A percentile compares a stretch with the other conserved stretches of the same genome.
Conservation (phyloP, 2,113 vertebrate genomes). For the Oryzias javanicus region DNA sequence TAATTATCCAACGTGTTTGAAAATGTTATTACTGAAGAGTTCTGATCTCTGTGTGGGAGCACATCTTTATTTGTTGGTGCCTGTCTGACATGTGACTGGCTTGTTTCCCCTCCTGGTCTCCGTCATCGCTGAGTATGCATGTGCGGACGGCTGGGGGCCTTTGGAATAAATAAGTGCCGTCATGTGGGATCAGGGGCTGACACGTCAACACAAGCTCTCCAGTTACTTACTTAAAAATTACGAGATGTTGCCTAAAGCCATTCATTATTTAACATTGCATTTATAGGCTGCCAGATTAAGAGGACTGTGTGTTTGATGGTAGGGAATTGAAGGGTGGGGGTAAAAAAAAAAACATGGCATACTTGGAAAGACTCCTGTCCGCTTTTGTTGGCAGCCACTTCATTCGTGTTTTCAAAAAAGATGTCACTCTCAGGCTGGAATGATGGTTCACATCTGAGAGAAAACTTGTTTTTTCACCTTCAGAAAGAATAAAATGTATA, state of each 20-base stretch:
- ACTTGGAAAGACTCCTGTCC: not conserved
- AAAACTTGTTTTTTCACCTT: no score
- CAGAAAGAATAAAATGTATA: no score
- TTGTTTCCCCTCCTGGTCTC: constrained; percentile 26
- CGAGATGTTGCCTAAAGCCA: not conserved
- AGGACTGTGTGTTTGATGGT: constrained; percentile 26
- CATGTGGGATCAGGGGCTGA: constrained; percentile 23
- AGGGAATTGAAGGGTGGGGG: constrained; percentile 4
- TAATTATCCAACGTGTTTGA: not conserved
- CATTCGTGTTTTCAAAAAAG: no score
- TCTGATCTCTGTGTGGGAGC: constrained; percentile 6
- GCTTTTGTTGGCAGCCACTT: no score
- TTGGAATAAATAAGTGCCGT: constrained; percentile 2
- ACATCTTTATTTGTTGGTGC: constrained; percentile 29
- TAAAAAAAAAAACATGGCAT: not conserved
- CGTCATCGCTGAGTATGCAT: constrained; percentile 9
- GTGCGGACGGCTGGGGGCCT: not conserved
- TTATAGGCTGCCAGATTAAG: constrained; percentile 29
- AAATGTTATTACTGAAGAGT: not conserved
- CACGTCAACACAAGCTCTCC: constrained; percentile 39
- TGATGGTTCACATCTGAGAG: no score
- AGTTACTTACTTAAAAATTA: not conserved
- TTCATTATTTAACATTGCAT: constrained; percentile 34
- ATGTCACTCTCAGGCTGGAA: no score
- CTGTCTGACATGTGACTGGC: constrained; percentile 37